Evolutionary conservation across 2,113 vertebrate species (phyloP), one percentile per base, ranked within the genome.

Genomic region (Rhadina sibilatrix): DNA sequence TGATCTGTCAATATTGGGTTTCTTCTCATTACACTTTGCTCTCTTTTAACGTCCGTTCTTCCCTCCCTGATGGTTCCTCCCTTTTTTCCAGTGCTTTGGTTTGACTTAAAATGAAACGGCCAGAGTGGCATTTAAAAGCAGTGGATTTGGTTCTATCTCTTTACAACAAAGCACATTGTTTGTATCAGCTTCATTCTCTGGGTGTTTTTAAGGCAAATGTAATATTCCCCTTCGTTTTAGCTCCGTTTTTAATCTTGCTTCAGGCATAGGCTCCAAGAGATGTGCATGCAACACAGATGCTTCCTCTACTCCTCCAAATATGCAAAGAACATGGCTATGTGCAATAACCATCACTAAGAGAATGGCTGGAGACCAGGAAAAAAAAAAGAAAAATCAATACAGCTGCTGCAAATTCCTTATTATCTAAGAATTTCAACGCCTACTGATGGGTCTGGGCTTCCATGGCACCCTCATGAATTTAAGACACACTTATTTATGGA

Each of bases 1-100:
- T 80, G 85, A 95, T 85, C 89, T 38, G 63, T 91, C 93, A 93
- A 87, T 95, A 95, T 87, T 91, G 60, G 50, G 57, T 70, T 96
- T 96, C 59, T 89, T 91, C 83, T 91, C 93, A 57, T 79, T 92
- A 33, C 31, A 37, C 33, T 83, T 91, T 65, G 40, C 83, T 85
- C 65, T 69, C 56, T 63, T 57, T 72, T 81, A 71, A 35, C 1
- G 0, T 84, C 54, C 46, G 3, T 76, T 93, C 81, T 75, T 80
- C 82, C 82, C 46, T 79, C 49, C 2, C 14, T 60, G 47, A 21
- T 30, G 17, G 30, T 46, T 87, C 70, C 66, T 79, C 33, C 65
- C 70, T 87, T 64, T 81, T 94, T 87, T 68, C 65, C 70, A 57
- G 25, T 28, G 63, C 5, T 87, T 93, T 63, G 35, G 23, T 63